Conservation (phyloP, 2,113 vertebrate species). For the Uria lomvia region DNA sequence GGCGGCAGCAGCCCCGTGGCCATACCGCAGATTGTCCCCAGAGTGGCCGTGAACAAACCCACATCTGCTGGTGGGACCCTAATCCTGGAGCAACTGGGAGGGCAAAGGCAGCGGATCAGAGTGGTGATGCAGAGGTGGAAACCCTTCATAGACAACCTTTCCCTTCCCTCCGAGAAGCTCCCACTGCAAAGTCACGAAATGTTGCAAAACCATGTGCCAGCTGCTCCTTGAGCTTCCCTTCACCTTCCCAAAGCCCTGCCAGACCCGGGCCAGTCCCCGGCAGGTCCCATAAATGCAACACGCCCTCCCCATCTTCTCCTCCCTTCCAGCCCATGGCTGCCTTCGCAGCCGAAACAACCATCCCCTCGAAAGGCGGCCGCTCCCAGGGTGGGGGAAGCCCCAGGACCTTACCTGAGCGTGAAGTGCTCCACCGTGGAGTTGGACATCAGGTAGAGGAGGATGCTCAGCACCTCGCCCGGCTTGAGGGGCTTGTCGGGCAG, state of each 20-base stretch:
- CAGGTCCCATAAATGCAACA: background rate
- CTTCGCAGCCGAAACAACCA: accelerated
- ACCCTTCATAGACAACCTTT: accelerated
- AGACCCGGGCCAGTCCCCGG: accelerated
- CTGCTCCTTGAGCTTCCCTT: background rate
- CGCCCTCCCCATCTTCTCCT: background rate
- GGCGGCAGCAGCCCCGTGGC: background rate
- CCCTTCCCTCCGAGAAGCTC: background rate
- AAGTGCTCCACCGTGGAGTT: slow-evolving; percentile 95
- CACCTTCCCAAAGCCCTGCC: background rate
- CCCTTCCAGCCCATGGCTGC: accelerated
- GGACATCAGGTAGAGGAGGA: slow-evolving; percentile 87
- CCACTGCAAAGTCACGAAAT: background rate
- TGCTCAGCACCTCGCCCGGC: slow-evolving; percentile 88
- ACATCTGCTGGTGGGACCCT: background rate
- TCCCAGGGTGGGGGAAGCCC: accelerated
- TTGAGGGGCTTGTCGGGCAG: slow-evolving; percentile 89
- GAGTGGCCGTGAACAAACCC: background rate
- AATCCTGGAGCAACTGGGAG: background rate
- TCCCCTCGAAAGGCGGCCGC: accelerated
- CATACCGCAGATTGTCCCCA: accelerated
- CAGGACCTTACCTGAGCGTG: slow-evolving; percentile 83
- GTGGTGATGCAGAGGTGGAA: accelerated
- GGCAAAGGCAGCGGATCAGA: background rate
- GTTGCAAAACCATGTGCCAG: accelerated